Conservation (phyloP, 2,797 vertebrate genomes). For the Typhlichthys subterraneus region DNA sequence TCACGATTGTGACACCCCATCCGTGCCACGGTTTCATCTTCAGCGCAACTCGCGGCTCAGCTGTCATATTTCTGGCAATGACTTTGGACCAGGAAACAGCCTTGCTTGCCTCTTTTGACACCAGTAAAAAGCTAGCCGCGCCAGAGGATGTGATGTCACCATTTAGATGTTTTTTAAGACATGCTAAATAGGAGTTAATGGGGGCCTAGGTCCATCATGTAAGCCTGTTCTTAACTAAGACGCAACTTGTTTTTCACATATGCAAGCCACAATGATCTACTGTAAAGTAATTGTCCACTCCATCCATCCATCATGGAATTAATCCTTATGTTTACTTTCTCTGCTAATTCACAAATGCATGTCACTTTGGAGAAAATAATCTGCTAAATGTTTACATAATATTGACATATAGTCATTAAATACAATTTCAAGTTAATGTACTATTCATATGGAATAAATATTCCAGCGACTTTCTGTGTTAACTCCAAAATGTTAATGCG, state of each 20-base stretch:
- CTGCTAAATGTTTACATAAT: too few species aligned
- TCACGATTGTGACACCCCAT: constrained; percentile 73
- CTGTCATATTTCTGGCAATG: constrained; percentile 67
- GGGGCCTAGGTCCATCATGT: not conserved
- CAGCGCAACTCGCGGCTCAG: constrained; percentile 62
- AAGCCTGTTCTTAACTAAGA: not conserved
- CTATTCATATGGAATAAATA: too few species aligned
- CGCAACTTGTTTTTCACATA: not conserved
- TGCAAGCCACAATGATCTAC: not conserved
- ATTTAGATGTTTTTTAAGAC: constrained; percentile 22
- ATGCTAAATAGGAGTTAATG: constrained; percentile 1
- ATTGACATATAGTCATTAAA: too few species aligned
- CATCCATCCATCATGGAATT: too few species aligned
- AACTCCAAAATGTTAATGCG: too few species aligned
- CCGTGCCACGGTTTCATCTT: constrained; percentile 55
- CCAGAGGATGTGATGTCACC: constrained; percentile 59
- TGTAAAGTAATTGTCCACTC: not conserved
- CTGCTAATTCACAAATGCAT: too few species aligned
- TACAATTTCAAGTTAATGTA: too few species aligned
- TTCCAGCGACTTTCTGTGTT: too few species aligned
- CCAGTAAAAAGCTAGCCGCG: constrained; percentile 32
- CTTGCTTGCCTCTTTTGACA: constrained; percentile 30
- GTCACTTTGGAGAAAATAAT: too few species aligned
- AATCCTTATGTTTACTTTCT: too few species aligned
- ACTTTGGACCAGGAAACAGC: constrained; percentile 51